Evolutionary conservation across 1,140 invertebrate species (phyloP), one percentile per base, ranked within the genome.

Genomic region (Tribolium castaneum): DNA sequence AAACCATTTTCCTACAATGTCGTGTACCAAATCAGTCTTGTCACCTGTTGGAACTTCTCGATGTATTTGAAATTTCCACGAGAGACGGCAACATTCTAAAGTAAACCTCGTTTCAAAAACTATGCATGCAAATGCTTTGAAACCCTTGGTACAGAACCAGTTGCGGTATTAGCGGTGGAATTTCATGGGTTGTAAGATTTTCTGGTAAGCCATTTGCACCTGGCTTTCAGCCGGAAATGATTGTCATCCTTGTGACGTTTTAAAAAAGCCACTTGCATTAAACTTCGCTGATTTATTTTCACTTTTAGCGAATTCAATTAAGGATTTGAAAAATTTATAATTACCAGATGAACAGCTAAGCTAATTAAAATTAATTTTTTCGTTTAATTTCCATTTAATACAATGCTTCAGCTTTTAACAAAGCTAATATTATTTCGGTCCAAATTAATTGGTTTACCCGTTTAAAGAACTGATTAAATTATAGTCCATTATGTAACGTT

Each of bases 401-500:
- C 35, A 39, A 39, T 39, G 35, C 35, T 39, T 39, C 1, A 10
- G 35, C 10, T 39, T 39, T 39, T 9, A 39, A 39, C 10, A 39
- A 39, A 52, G 50, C 50, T 52, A 52, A 52, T 13, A 52, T 52
- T 52, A 52, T 12, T 6, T 52, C 5, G 12, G 6, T 12, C 16
- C 1, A 14, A 13, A 52, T 52, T 52, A 52, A 52, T 13, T 52
- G 50, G 19, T 66, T 66, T 34, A 66, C 34, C 39, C 25, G 19
- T 25, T 59, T n/a, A n/a, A 25, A 59, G 19, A 59, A 19, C 19
- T 2, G 19, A 59, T 19, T 59, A n/a, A 22, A 59, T 59, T 59
- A 59, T 19, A 39, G 10, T 19, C 30, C n/a, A 66, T 66, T 66
- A 66, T 30, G 30, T 66, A 66, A 66, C 59, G 34, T 35, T 35